Base-by-base conservation (phyloP, 2,797 vertebrate genomes). In the Chelonia mydas region DNA sequence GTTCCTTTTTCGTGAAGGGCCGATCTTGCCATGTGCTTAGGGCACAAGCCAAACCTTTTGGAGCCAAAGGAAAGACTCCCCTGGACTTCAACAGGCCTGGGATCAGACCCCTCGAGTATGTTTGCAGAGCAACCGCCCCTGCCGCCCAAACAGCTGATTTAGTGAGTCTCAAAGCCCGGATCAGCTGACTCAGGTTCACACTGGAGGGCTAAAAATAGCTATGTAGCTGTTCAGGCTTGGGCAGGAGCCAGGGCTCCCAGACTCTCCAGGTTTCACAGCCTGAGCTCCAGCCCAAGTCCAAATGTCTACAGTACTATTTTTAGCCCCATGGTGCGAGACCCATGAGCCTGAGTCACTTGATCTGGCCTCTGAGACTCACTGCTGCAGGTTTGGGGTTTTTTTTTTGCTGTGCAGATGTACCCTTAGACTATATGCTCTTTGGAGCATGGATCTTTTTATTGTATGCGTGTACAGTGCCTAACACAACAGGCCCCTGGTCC, bases 11-110 rank as follows among this genome's bases (percentile, higher is more conserved):
- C 5, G 9, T 21, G 65, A 95, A 95, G 28, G 55, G 61, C 47
- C 80, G 61, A 33, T 33, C 74, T 61, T 27, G 6, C 0, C 6
- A n/a, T 11, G 79, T 54, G 65, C 0, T 0, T 37, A n/a, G 49
- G 65, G 76, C 23, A 1, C 47, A 82, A 5, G 49, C 33, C 17
- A 0, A 55, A 28, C 9, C 57, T 49, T 76, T 49, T 59, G 12
- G 2, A 45, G 19, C 49, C 11, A 72, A n/a, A 72, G 80, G 86
- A 61, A 86, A 89, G 65, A 12, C 13, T 77, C 47, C 37, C 4
- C 0, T 11, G 74, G 86, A 85, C 8, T 3, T 8, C 3, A 10
- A 81, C 25, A 11, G 28, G 19, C 31, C 27, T 74, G 45, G 57
- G 57, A 85, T 13, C 28, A 95, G 59, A 47, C 65, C 79, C 5